Evolutionary conservation across 2,113 vertebrate species (phyloP).

Genomic region (Silurus meridionalis): DNA sequence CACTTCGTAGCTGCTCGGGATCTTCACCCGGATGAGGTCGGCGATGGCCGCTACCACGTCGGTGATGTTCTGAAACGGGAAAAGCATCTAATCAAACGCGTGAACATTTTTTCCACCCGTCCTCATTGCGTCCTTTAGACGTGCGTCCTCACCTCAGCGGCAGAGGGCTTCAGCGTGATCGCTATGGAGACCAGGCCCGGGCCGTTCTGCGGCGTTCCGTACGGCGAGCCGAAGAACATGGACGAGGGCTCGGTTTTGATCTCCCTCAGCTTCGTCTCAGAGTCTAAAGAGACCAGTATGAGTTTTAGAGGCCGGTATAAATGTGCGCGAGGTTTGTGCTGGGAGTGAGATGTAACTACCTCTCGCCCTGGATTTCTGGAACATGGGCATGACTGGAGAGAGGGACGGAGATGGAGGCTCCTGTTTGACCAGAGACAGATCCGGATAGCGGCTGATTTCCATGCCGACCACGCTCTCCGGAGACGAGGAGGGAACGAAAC

Average conservation of each 20-base stretch:
- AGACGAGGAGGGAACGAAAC: conserved; percentile 92
- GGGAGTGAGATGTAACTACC: conserved; percentile 71
- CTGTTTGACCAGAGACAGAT: conserved; percentile 87
- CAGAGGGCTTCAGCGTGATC: conserved; percentile 89
- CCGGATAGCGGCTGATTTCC: conserved; percentile 90
- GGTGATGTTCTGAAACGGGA: conserved; percentile 79
- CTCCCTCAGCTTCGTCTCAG: conserved; percentile 81
- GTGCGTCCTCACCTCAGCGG: conserved; percentile 82
- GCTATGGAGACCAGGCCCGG: conserved; percentile 92
- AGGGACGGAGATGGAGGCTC: conserved; percentile 86
- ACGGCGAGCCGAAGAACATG: conserved; percentile 77
- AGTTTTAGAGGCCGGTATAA: background rate
- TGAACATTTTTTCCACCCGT: background rate
- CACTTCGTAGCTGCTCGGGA: conserved; percentile 87
- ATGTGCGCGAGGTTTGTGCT: background rate
- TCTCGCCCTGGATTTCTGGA: conserved; percentile 84
- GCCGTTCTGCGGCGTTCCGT: conserved; percentile 79
- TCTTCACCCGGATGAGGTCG: conserved; percentile 83
- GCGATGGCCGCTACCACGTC: conserved; percentile 88
- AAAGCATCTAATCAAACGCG: background rate
- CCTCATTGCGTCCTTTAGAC: background rate
- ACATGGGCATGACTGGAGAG: conserved; percentile 89
- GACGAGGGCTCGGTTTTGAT: conserved; percentile 83
- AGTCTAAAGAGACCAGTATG: conserved; percentile 66
- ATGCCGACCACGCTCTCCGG: conserved; percentile 89